Base-by-base conservation (phyloP, 2,888 invertebrate species). In the Dugesia japonica region DNA sequence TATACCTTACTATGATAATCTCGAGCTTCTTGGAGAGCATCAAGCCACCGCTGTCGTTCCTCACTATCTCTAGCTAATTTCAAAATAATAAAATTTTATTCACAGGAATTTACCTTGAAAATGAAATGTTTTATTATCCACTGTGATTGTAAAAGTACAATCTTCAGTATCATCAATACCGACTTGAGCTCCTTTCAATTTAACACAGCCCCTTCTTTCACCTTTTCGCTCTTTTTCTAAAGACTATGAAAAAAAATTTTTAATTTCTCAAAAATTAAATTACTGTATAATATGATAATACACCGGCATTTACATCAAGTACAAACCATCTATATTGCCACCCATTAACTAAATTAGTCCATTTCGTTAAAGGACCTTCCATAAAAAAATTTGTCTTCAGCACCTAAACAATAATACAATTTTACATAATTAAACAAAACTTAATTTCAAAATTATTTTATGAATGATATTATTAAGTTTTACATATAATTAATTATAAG, bases 91-190 rank as follows among this genome's bases (percentile, higher is more conserved):
- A 4, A 4, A 13, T 31, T 31, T 31, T 13, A 31, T 13, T 31
- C n/a, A n/a, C n/a, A n/a, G n/a, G 31, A 31, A 7, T 56, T 77
- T 26, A 77, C 86, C 87, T 88, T 98, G 97, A 85, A 98, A 94
- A 86, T 98, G 98, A 86, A 98, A 98, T 17, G 94, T 94, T 86
- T 98, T 99, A 81, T 94, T 92, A 86, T 98, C 98, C 74, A 95
- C 95, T 20, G 94, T 95, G 82, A 98, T 93, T 73, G 97, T 98
- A 86, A 98, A 99, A 1, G 95, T 95, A 83, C 94, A 93, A 81
- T 88, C 87, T 85, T 98, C 97, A 85, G 97, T 95, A 84, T 95
- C 94, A 83, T 98, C 97, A 81, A 99, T 98, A 73, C 98, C 98
- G 82, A 99, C 92, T 71, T 97, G 90, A 0, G 98, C 97, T 73